Base-by-base conservation (phyloP, 1,140 invertebrate species). In the Procambarus virginalis region DNA sequence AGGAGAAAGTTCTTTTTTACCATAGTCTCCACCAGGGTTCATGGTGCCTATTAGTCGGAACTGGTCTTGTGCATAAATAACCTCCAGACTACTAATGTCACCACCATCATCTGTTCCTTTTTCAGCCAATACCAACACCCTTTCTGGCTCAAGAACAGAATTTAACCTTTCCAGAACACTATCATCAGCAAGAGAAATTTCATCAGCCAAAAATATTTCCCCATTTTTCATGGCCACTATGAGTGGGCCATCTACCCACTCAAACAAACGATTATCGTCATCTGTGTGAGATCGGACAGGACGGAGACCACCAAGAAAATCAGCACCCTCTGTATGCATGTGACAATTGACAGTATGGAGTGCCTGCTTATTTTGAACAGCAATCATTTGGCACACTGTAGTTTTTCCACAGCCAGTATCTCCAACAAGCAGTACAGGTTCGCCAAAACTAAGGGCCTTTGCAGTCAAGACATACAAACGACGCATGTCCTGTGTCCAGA, bases 21-120 rank as follows among this genome's bases (percentile, higher is more conserved):
- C 99, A 94, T 98, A 99, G 95, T 99, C 99, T 12, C 99, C 99
- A 22, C 98, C 98, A 45, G 99, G 99, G 95, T 99, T 99, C 99
- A 99, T 99, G 0, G 99, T 99, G 9, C 98, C 98, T 85, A 99
- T 96, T 92, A 99, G 97, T 91, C 97, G 96, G 93, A 99, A 99
- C 14, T 96, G 95, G 17, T 96, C 92, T 90, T 96, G 93, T 0
- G 99, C 99, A 86, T 85, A 84, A 12, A 91, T 85, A 77, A 92
- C 82, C 5, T 93, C 93, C 9, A 92, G 80, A 88, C 79, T 92
- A n/a, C 76, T 75, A 2, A 73, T 22, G 55, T 79, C 51, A 45
- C 83, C 83, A 10, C 91, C 89, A n/a, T 93, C 91, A 68, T 93
- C 93, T 60, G 93, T 93, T 45, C 96, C 96, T 93, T 98, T 98